Evolutionary conservation across 2,113 vertebrate species (phyloP).

Genomic region (Strigops habroptila): DNA sequence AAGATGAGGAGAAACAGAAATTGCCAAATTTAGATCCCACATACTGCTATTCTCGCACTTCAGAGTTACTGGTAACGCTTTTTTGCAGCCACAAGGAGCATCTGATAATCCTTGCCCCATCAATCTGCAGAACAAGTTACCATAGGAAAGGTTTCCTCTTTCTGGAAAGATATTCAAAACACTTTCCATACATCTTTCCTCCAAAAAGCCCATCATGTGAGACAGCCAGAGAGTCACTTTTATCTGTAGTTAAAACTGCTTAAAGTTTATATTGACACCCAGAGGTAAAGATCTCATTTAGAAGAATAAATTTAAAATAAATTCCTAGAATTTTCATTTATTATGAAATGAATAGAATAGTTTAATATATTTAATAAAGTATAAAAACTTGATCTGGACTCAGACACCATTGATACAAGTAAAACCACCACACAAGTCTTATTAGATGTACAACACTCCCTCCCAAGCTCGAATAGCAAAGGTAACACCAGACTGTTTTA

Average conservation of each 20-base stretch:
- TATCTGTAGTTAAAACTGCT: neutral
- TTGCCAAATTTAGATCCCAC: neutral
- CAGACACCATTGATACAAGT: neutral
- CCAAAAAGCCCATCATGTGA: neutral
- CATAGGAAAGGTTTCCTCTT: neutral
- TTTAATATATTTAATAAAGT: neutral
- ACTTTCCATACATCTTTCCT: neutral
- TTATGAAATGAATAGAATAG: neutral
- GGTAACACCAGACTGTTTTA: neutral
- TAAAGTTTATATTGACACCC: neutral
- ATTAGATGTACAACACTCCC: neutral
- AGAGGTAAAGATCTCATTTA: neutral
- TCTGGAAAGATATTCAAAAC: neutral
- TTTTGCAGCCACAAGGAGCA: neutral
- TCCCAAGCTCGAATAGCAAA: neutral
- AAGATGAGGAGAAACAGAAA: constrained; percentile 1
- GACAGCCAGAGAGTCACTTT: neutral
- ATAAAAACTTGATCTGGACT: neutral
- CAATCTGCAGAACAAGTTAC: neutral
- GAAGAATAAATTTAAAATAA: neutral
- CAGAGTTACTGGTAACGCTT: neutral
- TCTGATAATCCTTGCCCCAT: neutral
- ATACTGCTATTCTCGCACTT: neutral
- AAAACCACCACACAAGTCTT: neutral
- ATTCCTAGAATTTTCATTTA: neutral